Evolutionary conservation across 2,888 invertebrate genomes (phyloP), one percentile per base, ranked within the genome.

Genomic region (Melanotus villosus): DNA sequence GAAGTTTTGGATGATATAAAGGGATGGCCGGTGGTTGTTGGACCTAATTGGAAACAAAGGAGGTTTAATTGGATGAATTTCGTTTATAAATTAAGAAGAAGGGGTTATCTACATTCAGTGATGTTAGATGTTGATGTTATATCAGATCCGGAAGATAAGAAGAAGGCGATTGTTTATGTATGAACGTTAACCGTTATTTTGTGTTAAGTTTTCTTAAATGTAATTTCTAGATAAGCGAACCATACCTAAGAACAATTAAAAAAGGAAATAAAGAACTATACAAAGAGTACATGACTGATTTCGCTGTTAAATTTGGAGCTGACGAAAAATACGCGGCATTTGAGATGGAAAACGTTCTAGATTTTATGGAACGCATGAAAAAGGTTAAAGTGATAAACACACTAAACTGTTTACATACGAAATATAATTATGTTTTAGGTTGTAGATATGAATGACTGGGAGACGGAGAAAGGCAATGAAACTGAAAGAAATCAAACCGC

Each of bases 11-110:
- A 52, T 7, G 56, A 19, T 4, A 71, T 80, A n/a, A 70, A 76
- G 26, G 81, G 81, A 30, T 81, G 81, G 82, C 82, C 82, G 0
- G 43, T 78, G 6, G 38, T 78, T 7, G 78, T 77, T 18, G 72
- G 68, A 19, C 60, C 68, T 6, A 47, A 66, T 30, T 80, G 80
- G 77, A 59, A 73, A 14, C 76, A 71, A 18, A 52, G 54, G 1
- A 64, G 73, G 30, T 80, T 79, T 60, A 58, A 78, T 32, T 82
- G 81, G 81, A 63, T 71, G 2, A 70, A 75, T 14, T 63, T 75
- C 0, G 78, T 79, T 75, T 50, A 79, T 1, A 76, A 74, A 50
- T 75, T 80, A 2, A 74, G 77, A 47, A 70, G 74, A 57, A 26
- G 74, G 5, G 82, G 81, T 5, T 62, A 81, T 9, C 59, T 57